Conservation (phyloP, 2,888 invertebrate species). For the Tholera decimalis region DNA sequence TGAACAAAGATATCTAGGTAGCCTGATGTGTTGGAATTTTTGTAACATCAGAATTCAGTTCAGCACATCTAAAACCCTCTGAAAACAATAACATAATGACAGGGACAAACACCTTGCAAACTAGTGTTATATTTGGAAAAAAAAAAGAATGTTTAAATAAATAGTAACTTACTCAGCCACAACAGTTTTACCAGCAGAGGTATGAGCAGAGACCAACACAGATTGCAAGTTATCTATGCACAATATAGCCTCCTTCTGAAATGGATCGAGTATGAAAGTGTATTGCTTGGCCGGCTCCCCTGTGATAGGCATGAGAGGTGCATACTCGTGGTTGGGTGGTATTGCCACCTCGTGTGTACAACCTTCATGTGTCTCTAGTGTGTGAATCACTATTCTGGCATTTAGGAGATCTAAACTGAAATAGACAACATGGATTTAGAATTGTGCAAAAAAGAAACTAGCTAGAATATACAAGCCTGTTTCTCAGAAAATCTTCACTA, state of each 20-base stretch:
- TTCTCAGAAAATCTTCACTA: neutral
- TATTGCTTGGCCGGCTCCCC: slow-evolving; percentile 97
- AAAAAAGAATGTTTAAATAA: neutral
- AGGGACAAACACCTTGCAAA: no score
- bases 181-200: slow-evolving; percentile 99
- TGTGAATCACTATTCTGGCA: slow-evolving; percentile 96
- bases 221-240: slow-evolving; percentile 99
- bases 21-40: no score
- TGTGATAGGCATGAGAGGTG: slow-evolving; percentile 90
- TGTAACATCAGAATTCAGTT: no score
- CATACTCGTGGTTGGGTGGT: slow-evolving; percentile 96
- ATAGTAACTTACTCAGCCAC: slow-evolving; percentile 97
- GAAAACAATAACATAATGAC: no score
- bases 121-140: neutral
- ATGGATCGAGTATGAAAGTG: slow-evolving; percentile 98
- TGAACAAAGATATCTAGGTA: no score
- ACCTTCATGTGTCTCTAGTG: slow-evolving; percentile 97
- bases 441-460: neutral
- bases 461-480: neutral
- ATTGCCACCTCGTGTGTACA: slow-evolving; percentile 99
- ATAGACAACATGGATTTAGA: slow-evolving; percentile 6
- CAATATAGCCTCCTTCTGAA: slow-evolving; percentile 98
- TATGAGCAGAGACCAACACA: slow-evolving; percentile 99
- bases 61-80: no score
- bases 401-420: slow-evolving; percentile 94